Percentiles rank a stretch among this genome's conserved stretches.
These are phyloP conservation scores for Operophtera brumata DNA, from an alignment of 2,888 invertebrate genomes.

Conservation along the genomic window DNA sequence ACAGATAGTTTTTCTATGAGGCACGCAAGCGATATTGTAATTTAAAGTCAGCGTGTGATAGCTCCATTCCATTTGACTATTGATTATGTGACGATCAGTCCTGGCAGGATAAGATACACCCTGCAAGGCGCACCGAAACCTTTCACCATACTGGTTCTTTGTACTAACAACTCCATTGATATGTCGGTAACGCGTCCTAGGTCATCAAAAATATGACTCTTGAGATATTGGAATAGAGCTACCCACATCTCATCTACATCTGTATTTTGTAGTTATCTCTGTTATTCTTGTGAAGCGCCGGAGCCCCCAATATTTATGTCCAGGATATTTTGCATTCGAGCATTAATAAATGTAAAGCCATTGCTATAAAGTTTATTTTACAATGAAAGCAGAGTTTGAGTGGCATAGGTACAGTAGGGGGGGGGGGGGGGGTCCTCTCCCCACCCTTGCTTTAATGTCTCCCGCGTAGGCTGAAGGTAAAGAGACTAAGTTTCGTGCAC, in stretches of 20 bases:
- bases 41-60: slow-evolving; percentile 6
- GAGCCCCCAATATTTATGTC: background rate
- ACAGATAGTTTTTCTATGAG: background rate
- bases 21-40: background rate
- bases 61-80: background rate
- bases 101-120: too few species aligned
- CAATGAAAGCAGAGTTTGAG: slow-evolving; percentile 6
- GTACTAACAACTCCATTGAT: background rate
- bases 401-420: slow-evolving; percentile 7
- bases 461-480: slow-evolving; percentile 57
- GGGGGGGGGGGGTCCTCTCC: slow-evolving; percentile 4
- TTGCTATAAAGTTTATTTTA: slow-evolving; percentile 5
- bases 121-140: too few species aligned
- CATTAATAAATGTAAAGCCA: slow-evolving; percentile 2
- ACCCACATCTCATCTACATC: too few species aligned
- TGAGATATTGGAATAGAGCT: too few species aligned
- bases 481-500: slow-evolving; percentile 59
- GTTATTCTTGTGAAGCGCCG: too few species aligned
- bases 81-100: too few species aligned
- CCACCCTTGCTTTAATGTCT: slow-evolving; percentile 50
- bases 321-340: background rate
- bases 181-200: too few species aligned
- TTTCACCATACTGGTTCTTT: slow-evolving; percentile 9
- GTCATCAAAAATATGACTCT: background rate
- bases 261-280: too few species aligned